Conservation (phyloP, 1,140 invertebrate species). For the Drosophila rufa region DNA sequence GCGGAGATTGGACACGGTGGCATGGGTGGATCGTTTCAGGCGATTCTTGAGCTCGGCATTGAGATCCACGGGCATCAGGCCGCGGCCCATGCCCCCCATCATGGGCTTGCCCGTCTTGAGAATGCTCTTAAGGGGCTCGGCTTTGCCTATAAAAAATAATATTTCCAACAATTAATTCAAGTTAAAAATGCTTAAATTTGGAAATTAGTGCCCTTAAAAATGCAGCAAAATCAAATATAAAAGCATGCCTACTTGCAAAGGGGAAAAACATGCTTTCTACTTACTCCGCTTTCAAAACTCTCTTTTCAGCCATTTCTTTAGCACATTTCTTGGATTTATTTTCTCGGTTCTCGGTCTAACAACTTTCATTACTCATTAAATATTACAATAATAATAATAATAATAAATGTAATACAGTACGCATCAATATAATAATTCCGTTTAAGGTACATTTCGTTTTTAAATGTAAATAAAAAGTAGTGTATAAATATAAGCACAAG, state of each 20-base stretch:
- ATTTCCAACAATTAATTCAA: not conserved
- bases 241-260: not conserved
- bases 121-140: conserved; percentile 83
- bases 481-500: conserved; percentile 67
- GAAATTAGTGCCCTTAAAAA: not conserved
- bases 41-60: conserved; percentile 83
- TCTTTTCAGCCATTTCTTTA: conserved; percentile 15
- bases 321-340: conserved; percentile 72
- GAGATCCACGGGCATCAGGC: conserved; percentile 80
- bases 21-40: conserved; percentile 77
- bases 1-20: conserved; percentile 76
- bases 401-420: conserved; percentile 59
- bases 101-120: conserved; percentile 85
- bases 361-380: conserved; percentile 64
- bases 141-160: conserved; percentile 28
- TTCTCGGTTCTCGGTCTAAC: conserved; percentile 61
- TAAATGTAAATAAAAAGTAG: conserved; percentile 62
- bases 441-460: conserved; percentile 79
- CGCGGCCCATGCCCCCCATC: conserved; percentile 49
- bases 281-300: conserved; percentile 23
- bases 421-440: conserved; percentile 68
- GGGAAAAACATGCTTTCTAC: conserved; percentile 34
- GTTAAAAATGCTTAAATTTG: not conserved
- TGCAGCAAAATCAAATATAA: conserved; percentile 15
- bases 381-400: conserved; percentile 65